Evolutionary conservation across 1,140 invertebrate genomes (phyloP).

Genomic region (Neuroterus valhalla): DNA sequence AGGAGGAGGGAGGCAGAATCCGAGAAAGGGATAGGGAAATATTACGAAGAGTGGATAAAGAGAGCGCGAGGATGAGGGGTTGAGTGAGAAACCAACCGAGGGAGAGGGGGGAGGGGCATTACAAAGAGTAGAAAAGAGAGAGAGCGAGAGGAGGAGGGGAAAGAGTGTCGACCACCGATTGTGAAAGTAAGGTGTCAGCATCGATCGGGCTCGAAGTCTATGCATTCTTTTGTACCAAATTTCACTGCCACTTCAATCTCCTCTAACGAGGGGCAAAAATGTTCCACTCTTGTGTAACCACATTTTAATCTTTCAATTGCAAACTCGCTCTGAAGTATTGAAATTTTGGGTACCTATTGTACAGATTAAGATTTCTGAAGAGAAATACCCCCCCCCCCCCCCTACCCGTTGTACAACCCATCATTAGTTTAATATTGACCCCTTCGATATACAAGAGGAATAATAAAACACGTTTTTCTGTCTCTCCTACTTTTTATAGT

Average conservation of each 20-base stretch:
- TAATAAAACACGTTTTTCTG: too few relatives aligned
- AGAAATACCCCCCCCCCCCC: too few relatives aligned
- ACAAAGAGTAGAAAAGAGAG: too few relatives aligned
- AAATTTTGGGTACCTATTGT: too few relatives aligned
- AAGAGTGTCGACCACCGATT: constrained; percentile 30
- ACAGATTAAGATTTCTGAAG: too few relatives aligned
- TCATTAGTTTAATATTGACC: too few relatives aligned
- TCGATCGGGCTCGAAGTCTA: constrained; percentile 11
- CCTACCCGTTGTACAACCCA: too few relatives aligned
- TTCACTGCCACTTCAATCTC: constrained; percentile 27
- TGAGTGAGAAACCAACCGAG: background rate
- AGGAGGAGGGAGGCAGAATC: background rate
- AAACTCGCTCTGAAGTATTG: background rate
- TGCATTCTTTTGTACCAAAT: constrained; percentile 12
- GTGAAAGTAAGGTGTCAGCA: constrained; percentile 13
- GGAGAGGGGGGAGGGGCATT: background rate
- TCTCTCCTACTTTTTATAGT: too few relatives aligned
- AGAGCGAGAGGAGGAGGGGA: constrained; percentile 22
- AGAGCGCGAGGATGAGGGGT: background rate
- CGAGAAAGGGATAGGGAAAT: background rate
- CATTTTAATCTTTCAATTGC: constrained; percentile 9
- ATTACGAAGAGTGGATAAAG: too few relatives aligned
- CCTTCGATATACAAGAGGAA: too few relatives aligned
- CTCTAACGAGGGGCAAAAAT: background rate
- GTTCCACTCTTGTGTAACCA: background rate